Conservation (phyloP, 2,113 vertebrate species). For the Dipodomys merriami region DNA sequence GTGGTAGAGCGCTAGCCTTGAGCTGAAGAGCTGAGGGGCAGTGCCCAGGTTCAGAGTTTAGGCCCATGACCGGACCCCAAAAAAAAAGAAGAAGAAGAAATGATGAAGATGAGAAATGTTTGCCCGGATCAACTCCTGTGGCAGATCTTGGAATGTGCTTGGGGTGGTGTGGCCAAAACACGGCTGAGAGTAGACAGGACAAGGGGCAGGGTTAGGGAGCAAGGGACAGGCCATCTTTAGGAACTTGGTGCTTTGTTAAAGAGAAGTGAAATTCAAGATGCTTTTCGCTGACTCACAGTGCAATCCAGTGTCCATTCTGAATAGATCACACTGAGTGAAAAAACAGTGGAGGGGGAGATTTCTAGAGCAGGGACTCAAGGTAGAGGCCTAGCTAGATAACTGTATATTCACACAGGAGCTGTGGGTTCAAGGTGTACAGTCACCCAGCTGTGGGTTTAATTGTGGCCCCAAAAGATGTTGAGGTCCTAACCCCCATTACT, state of each 20-base stretch:
- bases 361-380: background rate
- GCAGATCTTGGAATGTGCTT: background rate
- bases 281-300: background rate
- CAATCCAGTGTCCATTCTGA: background rate
- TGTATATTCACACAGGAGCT: too few species aligned
- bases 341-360: background rate
- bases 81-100: too few species aligned
- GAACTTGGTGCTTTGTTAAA: background rate
- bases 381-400: too few species aligned
- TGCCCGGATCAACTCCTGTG: background rate
- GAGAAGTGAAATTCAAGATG: background rate
- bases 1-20: too few species aligned
- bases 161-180: background rate
- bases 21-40: too few species aligned
- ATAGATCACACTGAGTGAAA: background rate
- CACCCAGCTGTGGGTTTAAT: too few species aligned
- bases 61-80: too few species aligned
- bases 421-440: too few species aligned
- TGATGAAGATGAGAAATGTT: too few species aligned
- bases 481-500: background rate
- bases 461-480: background rate
- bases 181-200: background rate
- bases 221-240: too few species aligned
- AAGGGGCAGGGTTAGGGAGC: fast-evolving
- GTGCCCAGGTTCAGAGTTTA: too few species aligned